Evolutionary conservation across 2,797 vertebrate species (phyloP), one percentile per base, ranked within the genome.

Genomic region (Helicolenus hilgendorfi): DNA sequence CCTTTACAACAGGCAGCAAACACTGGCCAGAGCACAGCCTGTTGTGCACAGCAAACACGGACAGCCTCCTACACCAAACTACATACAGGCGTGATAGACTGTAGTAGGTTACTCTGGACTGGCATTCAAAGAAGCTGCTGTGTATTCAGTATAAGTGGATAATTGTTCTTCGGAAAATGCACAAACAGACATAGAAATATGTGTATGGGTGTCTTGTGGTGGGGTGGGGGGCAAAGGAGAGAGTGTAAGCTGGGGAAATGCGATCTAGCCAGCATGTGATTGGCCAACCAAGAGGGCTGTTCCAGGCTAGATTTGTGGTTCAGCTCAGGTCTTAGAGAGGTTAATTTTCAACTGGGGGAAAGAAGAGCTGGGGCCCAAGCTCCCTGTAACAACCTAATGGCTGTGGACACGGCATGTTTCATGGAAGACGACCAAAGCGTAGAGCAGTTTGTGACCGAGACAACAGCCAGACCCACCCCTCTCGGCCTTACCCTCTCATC

Each of bases 271-370:
- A 7, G 74, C 82, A 27, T 81, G 81, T 83, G 94, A 96, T 93
- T 94, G 94, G 92, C 27, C 82, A 71, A 86, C 63, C 69, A 74
- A 77, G 93, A 94, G 93, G 92, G 94, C 79, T 81, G 91, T 69
- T 92, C 90, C 83, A 71, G 85, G 75, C 79, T 62, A 79, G 79
- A 89, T 79, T 83, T 91, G 81, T 67, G 72, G 89, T 93, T 94
- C 89, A 89, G 87, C 59, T 83, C 64, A 91, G 93, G 91, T 93
- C 90, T 87, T 55, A 45, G 64, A 33, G 69, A 91, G 92, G 93
- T 96, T 94, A 92, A 96, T 92, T 92, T 94, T 94, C 92, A 92
- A 82, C 85, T 79, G 20, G 60, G 77, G 79, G 78, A 88, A 87
- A 91, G 78, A 58, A 56, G 60, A 91, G 79, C 73, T 72, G 75